A percentile compares a stretch with the other conserved stretches of the same genome.
Evolutionary conservation across 2,113 vertebrate genomes (phyloP).

Genomic region (Eretmochelys imbricata): DNA sequence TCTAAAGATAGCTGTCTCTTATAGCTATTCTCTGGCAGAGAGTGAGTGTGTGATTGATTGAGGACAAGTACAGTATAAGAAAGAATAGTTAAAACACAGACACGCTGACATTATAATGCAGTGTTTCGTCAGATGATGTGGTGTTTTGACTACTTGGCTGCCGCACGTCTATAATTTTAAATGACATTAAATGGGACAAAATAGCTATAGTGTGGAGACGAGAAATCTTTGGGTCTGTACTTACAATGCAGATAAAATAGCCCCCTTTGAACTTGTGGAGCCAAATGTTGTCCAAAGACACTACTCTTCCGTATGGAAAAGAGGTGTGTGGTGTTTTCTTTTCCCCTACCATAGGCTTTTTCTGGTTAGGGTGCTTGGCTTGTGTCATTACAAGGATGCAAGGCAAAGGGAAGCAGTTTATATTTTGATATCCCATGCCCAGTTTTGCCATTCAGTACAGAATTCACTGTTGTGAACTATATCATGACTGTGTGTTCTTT

Average conservation of each 20-base stretch:
- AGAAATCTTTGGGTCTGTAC: conserved; percentile 34
- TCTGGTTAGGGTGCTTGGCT: conserved; percentile 36
- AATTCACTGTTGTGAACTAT: conserved; percentile 6
- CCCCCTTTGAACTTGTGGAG: conserved; percentile 63
- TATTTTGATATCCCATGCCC: conserved; percentile 21
- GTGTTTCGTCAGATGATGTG: conserved; percentile 69
- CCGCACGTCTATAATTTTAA: conserved; percentile 86
- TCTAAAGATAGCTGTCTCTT: conserved; percentile 44
- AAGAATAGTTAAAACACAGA: conserved; percentile 61
- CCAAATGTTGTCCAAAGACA: conserved; percentile 35
- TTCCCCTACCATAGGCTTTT: conserved; percentile 49
- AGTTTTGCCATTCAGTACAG: conserved; percentile 10
- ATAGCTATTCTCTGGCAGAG: conserved; percentile 34
- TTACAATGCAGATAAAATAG: conserved; percentile 58
- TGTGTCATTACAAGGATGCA: conserved; percentile 10
- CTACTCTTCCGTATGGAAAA: conserved; percentile 30
- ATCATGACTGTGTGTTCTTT: conserved; percentile 46
- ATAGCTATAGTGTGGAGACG: conserved; percentile 50
- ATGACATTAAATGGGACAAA: conserved; percentile 76
- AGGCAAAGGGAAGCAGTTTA: conserved; percentile 5
- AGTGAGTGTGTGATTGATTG: conserved; percentile 43
- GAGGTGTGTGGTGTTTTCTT: neutral
- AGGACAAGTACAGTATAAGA: conserved; percentile 54
- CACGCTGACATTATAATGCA: conserved; percentile 68
- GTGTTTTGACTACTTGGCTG: conserved; percentile 76